These are phyloP conservation scores for Bombus soroeensis DNA, from an alignment of 1,140 invertebrate species.

Conservation along the genomic window DNA sequence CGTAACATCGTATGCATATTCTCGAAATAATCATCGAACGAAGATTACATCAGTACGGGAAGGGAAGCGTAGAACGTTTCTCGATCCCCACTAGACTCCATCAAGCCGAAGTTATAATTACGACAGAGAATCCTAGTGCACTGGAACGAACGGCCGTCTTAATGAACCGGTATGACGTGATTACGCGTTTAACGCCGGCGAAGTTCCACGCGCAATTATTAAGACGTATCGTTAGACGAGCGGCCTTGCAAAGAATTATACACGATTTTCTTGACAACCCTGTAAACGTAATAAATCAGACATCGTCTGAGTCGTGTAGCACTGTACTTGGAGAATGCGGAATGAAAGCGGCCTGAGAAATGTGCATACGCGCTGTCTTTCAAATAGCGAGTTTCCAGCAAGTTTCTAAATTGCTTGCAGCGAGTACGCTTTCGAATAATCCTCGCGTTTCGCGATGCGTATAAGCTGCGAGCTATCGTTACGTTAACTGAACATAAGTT, in stretches of 20 bases:
- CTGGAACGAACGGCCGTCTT: background rate
- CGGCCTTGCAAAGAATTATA: constrained; percentile 6
- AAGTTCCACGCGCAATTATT: constrained; percentile 6
- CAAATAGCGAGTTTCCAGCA: background rate
- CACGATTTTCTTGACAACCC: background rate
- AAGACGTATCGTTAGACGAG: constrained; percentile 22
- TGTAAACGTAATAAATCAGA: constrained; percentile 11
- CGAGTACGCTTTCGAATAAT: constrained; percentile 16
- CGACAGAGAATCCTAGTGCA: constrained; percentile 15
- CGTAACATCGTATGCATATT: background rate
- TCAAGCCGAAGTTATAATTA: constrained; percentile 26
- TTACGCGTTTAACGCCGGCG: constrained; percentile 4
- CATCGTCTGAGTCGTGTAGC: background rate
- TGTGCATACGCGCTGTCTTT: constrained; percentile 16
- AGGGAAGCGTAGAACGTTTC: background rate
- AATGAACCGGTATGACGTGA: constrained; percentile 29
- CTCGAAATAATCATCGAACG: background rate
- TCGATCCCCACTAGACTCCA: background rate
- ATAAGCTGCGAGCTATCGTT: constrained; percentile 15
- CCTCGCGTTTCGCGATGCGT: constrained; percentile 1
- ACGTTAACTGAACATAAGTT: constrained; percentile 19
- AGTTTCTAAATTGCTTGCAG: constrained; percentile 28
- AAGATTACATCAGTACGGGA: background rate
- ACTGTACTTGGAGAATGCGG: background rate
- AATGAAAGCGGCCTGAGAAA: constrained; percentile 1